Evolutionary conservation across 2,113 vertebrate genomes (phyloP).

Genomic region (Hippocampus zosterae): DNA sequence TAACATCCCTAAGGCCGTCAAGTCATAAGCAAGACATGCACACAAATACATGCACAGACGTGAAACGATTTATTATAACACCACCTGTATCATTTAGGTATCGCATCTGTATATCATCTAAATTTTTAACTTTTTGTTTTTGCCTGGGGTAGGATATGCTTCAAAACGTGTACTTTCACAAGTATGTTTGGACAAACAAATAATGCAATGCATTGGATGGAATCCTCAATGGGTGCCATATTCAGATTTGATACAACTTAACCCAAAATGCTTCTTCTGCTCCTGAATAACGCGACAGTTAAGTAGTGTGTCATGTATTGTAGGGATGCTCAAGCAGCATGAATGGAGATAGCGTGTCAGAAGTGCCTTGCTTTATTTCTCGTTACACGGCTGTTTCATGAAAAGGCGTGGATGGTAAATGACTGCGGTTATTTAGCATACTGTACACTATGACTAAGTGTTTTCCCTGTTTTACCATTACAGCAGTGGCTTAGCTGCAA

Average conservation of each 20-base stretch:
- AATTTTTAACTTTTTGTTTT: neutral
- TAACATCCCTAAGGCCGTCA: slow-evolving; percentile 67
- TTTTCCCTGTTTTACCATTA: slow-evolving; percentile 47
- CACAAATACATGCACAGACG: slow-evolving; percentile 18
- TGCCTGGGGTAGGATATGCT: neutral
- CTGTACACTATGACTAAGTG: slow-evolving; percentile 29
- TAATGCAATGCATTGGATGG: neutral
- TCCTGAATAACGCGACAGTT: neutral
- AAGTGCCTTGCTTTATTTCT: neutral
- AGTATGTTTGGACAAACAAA: neutral
- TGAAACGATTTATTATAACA: slow-evolving; percentile 18
- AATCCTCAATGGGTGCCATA: slow-evolving; percentile 4
- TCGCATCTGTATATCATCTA: neutral
- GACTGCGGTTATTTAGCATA: slow-evolving; percentile 5
- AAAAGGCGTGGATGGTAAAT: slow-evolving; percentile 1
- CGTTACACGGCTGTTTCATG: slow-evolving; percentile 15
- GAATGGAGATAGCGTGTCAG: neutral
- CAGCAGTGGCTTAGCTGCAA: slow-evolving; percentile 43
- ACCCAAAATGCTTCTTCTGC: neutral
- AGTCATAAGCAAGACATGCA: slow-evolving; percentile 43
- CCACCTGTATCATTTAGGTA: slow-evolving; percentile 19
- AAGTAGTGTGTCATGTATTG: neutral
- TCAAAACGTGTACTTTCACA: neutral
- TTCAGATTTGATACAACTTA: neutral
- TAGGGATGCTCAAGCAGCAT: neutral